Conservation (phyloP, 2,888 invertebrate genomes). For the Drosophila flavopinicola region DNA sequence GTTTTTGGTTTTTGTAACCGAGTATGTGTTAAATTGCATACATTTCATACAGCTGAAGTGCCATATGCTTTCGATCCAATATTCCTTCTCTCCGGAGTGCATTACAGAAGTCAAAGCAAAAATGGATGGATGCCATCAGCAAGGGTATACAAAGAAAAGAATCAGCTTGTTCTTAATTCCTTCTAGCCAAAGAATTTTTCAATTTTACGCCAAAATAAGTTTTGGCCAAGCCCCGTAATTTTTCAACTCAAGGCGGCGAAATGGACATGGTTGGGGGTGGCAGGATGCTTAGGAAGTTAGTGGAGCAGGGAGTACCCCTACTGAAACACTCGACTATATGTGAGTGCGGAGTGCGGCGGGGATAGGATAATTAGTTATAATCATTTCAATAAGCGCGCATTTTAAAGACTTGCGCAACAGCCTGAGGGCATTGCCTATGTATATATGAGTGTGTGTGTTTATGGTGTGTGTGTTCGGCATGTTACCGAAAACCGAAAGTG, state of each 20-base stretch:
- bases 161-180: constrained; percentile 71
- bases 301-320: too few species aligned
- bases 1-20: too few species aligned
- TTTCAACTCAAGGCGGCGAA: constrained; percentile 54
- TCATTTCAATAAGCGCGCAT: constrained; percentile 46
- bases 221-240: constrained; percentile 78
- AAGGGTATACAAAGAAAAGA: constrained; percentile 23
- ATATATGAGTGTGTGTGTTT: not conserved
- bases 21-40: too few species aligned
- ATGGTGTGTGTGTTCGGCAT: constrained; percentile 46
- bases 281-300: not conserved
- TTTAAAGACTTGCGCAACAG: constrained; percentile 20
- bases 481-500: constrained; percentile 79
- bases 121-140: not conserved
- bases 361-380: constrained; percentile 59
- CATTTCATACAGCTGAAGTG: too few species aligned
- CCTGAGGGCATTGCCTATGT: not conserved
- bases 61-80: too few species aligned
- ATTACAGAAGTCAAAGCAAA: too few species aligned
- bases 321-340: too few species aligned
- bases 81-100: too few species aligned
- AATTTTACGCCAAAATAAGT: constrained; percentile 84
- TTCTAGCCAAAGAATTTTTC: constrained; percentile 81
- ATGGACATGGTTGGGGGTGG: not conserved
- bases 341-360: too few species aligned